Evolutionary conservation across 2,888 invertebrate genomes (phyloP), one percentile per base, ranked within the genome.

Genomic region (Thereva nobilitata): DNA sequence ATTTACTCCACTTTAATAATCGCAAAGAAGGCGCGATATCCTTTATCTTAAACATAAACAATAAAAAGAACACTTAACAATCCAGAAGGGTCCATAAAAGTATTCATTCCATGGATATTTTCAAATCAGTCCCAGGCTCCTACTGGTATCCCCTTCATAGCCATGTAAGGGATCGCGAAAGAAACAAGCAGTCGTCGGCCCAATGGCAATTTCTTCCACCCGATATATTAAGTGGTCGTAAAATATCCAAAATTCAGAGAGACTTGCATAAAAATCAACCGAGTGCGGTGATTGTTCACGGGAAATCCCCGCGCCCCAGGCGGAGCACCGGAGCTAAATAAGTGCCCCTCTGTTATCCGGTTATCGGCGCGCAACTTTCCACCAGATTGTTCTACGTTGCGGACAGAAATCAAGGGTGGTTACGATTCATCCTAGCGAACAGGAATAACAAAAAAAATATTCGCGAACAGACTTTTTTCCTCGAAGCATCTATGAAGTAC

Each of bases 191-290:
- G 9, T 4, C 44, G 50, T 50, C 38, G 38, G 41, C 40, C 49
- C 41, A 53, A 44, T 54, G 37, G 54, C 54, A 64, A 64, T 64
- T 54, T 64, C 67, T 70, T 70, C 71, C 68, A 70, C 63, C 37
- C 67, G 68, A 70, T 71, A 71, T 70, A 71, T 68, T 68, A 49
- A 69, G 66, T 68, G 67, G 49, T 68, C 57, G 68, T 71, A 70
- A 68, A 71, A 64, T 64, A 40, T 55, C 54, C 64, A 42, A 56
- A 64, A 64, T 64, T 64, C 53, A 10, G 38, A 64, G 45, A 64
- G 64, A 63, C 50, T 67, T 56, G 67, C 67, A 69, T 64, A 64
- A 69, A 70, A 70, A 70, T 68, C 70, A 69, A 70, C 70, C 68
- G 66, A 69, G 68, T 69, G 64, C 57, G 68, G 70, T 70, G 67